Conservation (phyloP, 2,888 invertebrate genomes). For the Lasius platythorax region DNA sequence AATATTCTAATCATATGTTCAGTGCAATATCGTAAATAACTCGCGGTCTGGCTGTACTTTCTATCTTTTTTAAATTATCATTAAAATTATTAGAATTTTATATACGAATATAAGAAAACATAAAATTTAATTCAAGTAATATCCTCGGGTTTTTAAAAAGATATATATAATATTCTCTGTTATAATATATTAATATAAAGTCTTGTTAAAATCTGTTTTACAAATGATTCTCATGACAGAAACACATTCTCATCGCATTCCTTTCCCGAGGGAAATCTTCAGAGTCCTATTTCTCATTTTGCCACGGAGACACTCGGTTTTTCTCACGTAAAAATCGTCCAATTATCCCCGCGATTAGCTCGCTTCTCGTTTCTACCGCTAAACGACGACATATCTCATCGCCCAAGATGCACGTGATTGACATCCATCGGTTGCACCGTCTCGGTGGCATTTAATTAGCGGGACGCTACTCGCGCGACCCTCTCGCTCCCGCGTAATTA, state of each 20-base stretch:
- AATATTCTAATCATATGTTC: background rate
- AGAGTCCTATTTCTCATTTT: background rate
- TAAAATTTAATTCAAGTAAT: background rate
- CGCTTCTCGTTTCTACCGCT: background rate
- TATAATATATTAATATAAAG: background rate
- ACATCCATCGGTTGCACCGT: background rate
- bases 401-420: background rate
- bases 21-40: background rate
- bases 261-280: slow-evolving; percentile 1
- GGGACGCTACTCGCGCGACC: background rate
- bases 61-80: background rate
- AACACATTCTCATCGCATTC: background rate
- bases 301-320: background rate
- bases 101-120: background rate
- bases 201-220: background rate
- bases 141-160: background rate
- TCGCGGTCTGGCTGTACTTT: background rate
- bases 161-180: background rate
- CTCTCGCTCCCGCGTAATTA: slow-evolving; percentile 25
- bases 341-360: slow-evolving; percentile 10
- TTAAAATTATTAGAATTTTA: background rate
- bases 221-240: background rate
- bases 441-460: slow-evolving; percentile 26
- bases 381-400: background rate
- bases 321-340: background rate